Conservation (phyloP, 2,797 vertebrate species). For the Capromys pilorides region DNA sequence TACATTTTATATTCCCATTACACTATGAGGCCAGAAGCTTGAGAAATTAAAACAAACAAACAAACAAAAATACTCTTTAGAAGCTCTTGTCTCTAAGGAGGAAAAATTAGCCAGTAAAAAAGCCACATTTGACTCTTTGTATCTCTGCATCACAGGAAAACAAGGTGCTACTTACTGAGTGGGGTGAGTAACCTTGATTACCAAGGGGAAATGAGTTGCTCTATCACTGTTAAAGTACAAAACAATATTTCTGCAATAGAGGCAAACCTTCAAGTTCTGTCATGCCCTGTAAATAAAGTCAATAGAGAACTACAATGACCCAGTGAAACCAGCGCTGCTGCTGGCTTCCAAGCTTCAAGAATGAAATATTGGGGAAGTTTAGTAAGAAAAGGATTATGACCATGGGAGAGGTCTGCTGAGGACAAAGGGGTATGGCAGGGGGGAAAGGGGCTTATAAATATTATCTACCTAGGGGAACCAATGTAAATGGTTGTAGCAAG, state of each 20-base stretch:
- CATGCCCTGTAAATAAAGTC: background rate
- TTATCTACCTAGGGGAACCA: background rate
- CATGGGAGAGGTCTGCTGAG: background rate
- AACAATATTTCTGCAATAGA: background rate
- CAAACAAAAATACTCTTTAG: background rate
- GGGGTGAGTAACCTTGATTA: background rate
- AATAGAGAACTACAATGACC: background rate
- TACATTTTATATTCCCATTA: background rate
- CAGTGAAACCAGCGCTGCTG: background rate
- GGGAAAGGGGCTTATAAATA: background rate
- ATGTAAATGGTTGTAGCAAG: background rate
- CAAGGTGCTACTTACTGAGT: background rate
- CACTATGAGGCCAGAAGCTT: background rate
- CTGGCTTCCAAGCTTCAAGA: background rate
- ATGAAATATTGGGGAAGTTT: background rate
- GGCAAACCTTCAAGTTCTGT: background rate
- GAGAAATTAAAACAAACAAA: background rate
- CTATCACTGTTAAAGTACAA: background rate
- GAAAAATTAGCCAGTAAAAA: background rate
- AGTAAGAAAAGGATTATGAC: background rate
- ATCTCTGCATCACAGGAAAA: background rate
- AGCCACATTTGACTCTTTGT: background rate
- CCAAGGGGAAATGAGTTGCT: background rate
- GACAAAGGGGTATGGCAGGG: background rate
- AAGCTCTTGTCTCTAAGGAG: background rate